These are phyloP conservation scores for Drosophila miranda DNA, from an alignment of 1,140 invertebrate species.

Conservation along the genomic window DNA sequence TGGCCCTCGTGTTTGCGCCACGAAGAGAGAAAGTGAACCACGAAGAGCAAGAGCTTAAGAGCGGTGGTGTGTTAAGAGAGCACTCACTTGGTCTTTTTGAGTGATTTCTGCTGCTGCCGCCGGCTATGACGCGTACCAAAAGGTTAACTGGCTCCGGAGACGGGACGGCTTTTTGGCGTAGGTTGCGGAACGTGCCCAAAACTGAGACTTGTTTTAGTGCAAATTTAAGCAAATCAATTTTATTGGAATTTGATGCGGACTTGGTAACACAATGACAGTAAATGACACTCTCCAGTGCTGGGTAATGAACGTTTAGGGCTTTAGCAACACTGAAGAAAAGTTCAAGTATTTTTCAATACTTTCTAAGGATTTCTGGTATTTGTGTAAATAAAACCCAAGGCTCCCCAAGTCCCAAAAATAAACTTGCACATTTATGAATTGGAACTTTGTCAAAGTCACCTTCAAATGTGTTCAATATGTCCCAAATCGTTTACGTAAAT, in stretches of 20 bases:
- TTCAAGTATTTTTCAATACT: not conserved
- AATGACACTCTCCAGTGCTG: too few relatives aligned
- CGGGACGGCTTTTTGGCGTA: slow-evolving; percentile 39
- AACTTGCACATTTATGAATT: slow-evolving; percentile 3
- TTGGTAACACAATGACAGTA: too few relatives aligned
- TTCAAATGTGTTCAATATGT: slow-evolving; percentile 63
- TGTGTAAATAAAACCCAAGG: not conserved
- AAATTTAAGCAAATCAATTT: slow-evolving; percentile 8
- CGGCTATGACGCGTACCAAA: slow-evolving; percentile 36
- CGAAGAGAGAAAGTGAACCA: too few relatives aligned
- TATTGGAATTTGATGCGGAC: not conserved
- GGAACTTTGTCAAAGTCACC: slow-evolving; percentile 53
- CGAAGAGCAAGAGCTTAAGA: not conserved
- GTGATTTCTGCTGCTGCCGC: slow-evolving; percentile 10
- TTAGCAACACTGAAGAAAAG: too few relatives aligned
- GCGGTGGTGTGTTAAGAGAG: not conserved
- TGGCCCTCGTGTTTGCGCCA: not conserved
- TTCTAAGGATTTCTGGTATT: not conserved
- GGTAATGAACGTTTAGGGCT: too few relatives aligned
- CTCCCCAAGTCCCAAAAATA: not conserved
- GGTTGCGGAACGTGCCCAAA: slow-evolving; percentile 32
- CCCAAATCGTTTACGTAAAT: slow-evolving; percentile 51
- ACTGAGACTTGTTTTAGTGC: slow-evolving; percentile 1
- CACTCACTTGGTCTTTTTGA: slow-evolving; percentile 4
- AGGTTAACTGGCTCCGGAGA: slow-evolving; percentile 39